Percentiles rank a stretch among this genome's conserved stretches.
phyloP scores from a whole-genome alignment of 1,140 invertebrate genomes.

The Lasaia peninsularis region DNA sequence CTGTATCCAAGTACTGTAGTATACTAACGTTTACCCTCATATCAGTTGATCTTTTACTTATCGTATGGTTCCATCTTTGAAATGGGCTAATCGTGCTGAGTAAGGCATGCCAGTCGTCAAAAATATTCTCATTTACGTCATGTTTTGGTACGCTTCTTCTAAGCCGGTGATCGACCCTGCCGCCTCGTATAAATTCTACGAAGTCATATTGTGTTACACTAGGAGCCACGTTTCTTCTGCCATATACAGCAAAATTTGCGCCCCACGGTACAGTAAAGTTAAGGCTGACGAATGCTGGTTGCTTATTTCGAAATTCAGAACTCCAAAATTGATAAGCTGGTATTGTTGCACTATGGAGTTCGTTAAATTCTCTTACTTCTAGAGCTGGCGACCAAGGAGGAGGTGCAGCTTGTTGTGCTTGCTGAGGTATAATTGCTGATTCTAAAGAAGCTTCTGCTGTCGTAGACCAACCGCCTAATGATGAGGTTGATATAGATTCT shows the following conservation, averaged over 20 bases:
- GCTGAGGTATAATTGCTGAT: slow-evolving; percentile 79
- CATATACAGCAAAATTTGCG: slow-evolving; percentile 95
- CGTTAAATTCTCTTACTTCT: slow-evolving; percentile 88
- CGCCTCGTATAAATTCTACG: slow-evolving; percentile 92
- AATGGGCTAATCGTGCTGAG: slow-evolving; percentile 75
- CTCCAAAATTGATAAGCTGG: slow-evolving; percentile 95
- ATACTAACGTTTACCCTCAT: slow-evolving; percentile 90
- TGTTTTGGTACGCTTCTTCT: slow-evolving; percentile 67
- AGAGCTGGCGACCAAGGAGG: slow-evolving; percentile 87
- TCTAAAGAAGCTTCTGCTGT: slow-evolving; percentile 77
- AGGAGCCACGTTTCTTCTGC: slow-evolving; percentile 92
- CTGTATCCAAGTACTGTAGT: slow-evolving; percentile 92
- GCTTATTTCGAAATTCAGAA: slow-evolving; percentile 91
- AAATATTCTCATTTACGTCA: slow-evolving; percentile 46
- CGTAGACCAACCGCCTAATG: slow-evolving; percentile 68
- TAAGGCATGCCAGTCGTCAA: slow-evolving; percentile 58
- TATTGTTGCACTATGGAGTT: slow-evolving; percentile 88
- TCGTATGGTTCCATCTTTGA: slow-evolving; percentile 78
- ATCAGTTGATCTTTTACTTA: slow-evolving; percentile 79
- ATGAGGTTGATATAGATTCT: slow-evolving; percentile 78
- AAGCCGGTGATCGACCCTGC: slow-evolving; percentile 86
- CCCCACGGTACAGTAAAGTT: slow-evolving; percentile 94
- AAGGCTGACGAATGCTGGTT: slow-evolving; percentile 91
- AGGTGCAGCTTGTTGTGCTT: slow-evolving; percentile 81
- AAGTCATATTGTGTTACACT: slow-evolving; percentile 98